These are phyloP conservation scores for Excalfactoria chinensis DNA, from an alignment of 2,113 vertebrate genomes.

Conservation along the genomic window DNA sequence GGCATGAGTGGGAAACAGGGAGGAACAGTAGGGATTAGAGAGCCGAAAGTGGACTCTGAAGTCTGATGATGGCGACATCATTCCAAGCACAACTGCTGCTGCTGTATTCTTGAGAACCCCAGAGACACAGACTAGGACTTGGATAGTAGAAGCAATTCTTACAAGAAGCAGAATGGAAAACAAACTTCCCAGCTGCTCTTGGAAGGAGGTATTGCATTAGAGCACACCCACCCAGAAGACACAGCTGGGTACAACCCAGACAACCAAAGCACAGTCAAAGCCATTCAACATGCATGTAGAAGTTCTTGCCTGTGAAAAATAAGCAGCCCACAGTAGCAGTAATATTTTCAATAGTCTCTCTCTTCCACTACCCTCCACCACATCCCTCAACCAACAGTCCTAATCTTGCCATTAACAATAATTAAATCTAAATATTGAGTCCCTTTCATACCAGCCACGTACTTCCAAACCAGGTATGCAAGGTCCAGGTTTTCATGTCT, in stretches of 20 bases:
- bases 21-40: neutral
- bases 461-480: neutral
- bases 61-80: neutral
- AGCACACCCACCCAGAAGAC: neutral
- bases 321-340: neutral
- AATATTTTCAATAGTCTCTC: neutral
- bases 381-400: neutral
- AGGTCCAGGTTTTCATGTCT: neutral
- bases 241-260: neutral
- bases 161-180: neutral
- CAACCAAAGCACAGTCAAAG: neutral
- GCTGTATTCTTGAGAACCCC: neutral
- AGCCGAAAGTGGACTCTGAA: neutral
- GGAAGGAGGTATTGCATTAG: neutral
- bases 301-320: neutral
- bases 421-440: slow-evolving; percentile 4
- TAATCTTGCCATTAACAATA: neutral
- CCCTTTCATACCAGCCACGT: neutral
- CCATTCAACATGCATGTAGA: neutral
- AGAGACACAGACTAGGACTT: neutral
- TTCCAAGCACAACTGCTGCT: neutral
- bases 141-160: neutral
- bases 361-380: neutral
- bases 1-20: neutral
- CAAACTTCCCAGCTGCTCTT: neutral